Evolutionary conservation across 2,113 vertebrate genomes (phyloP), one percentile per base, ranked within the genome.

Genomic region (Anhinga anhinga): DNA sequence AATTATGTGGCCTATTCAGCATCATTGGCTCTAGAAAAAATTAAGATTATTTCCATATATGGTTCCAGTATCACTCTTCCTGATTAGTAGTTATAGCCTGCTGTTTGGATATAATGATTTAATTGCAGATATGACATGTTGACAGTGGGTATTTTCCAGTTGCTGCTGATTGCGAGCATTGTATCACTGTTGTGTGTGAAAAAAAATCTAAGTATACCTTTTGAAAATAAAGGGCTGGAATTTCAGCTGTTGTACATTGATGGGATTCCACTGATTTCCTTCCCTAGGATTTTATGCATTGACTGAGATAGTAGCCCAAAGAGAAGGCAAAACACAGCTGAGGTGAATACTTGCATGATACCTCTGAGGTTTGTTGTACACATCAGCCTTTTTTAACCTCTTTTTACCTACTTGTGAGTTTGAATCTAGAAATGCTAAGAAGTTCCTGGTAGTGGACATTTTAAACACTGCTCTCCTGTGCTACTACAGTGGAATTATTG

Each of bases 21-120:
- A 74, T 72, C 73, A 70, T 34, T 90, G 2, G 30, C 56, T 95
- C 53, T 67, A 82, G 74, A 82, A 55, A 91, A 90, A 97, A 96
- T 95, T 29, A 88, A 87, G 88, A 93, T 91, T 94, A 84, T 97
- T 93, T 94, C 73, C 58, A 52, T 79, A 34, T 76, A 49, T 87
- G 58, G 58, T 80, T 83, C 65, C n/a, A 81, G 26, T 94, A 86
- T 94, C 32, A 59, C 19, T 91, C 69, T 78, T 97, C 72, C 72
- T 96, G 74, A 94, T 85, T 90, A 93, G 77, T 81, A 82, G 92
- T 94, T 97, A 88, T 9, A 88, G 73, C 67, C 83, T 82, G 42
- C 72, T 95, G 81, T 94, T 96, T 86, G 52, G 77, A 80, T 84
- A 55, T 93, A 95, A 91, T 95, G 80, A 66, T 97, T 96, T 97